Evolutionary conservation across 2,888 invertebrate genomes (phyloP).

Genomic region (Caenorhabditis zanzibari): DNA sequence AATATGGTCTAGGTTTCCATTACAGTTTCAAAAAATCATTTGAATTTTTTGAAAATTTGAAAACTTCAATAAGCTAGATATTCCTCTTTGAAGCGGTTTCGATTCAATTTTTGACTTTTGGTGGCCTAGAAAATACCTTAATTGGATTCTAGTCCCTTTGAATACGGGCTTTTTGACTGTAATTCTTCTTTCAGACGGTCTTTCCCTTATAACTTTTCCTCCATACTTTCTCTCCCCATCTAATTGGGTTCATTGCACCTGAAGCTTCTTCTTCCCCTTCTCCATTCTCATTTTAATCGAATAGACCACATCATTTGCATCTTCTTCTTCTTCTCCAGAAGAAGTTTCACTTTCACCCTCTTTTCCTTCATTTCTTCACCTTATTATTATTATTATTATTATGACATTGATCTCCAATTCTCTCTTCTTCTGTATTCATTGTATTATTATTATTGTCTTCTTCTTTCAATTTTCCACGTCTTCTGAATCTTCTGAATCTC

Average conservation of each 20-base stretch:
- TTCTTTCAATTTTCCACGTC: background rate
- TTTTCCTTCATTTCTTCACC: constrained; percentile 3
- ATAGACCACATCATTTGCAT: constrained; percentile 16
- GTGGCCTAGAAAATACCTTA: too few relatives aligned
- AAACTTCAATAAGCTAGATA: too few relatives aligned
- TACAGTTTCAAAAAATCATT: too few relatives aligned
- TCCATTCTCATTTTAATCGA: too few relatives aligned
- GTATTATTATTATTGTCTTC: constrained; percentile 21
- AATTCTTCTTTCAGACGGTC: too few relatives aligned
- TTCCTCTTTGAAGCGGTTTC: too few relatives aligned
- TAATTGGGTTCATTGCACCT: constrained; percentile 34
- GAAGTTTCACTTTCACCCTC: constrained; percentile 22
- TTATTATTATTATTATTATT: constrained; percentile 29
- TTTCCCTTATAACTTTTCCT: background rate
- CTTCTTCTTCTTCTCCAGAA: constrained; percentile 28
- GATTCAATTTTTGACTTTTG: too few relatives aligned
- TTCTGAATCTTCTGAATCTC: background rate
- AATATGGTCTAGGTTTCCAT: too few relatives aligned
- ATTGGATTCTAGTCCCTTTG: background rate
- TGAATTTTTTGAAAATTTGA: too few relatives aligned
- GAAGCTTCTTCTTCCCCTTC: constrained; percentile 18
- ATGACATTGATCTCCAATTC: constrained; percentile 17
- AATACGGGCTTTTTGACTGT: too few relatives aligned
- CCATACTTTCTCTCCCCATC: background rate
- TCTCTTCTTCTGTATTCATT: background rate